Percentiles rank a stretch among this genome's conserved stretches.
These are phyloP conservation scores for Parasteatoda lunata DNA, from an alignment of 2,888 invertebrate species.

Conservation along the genomic window DNA sequence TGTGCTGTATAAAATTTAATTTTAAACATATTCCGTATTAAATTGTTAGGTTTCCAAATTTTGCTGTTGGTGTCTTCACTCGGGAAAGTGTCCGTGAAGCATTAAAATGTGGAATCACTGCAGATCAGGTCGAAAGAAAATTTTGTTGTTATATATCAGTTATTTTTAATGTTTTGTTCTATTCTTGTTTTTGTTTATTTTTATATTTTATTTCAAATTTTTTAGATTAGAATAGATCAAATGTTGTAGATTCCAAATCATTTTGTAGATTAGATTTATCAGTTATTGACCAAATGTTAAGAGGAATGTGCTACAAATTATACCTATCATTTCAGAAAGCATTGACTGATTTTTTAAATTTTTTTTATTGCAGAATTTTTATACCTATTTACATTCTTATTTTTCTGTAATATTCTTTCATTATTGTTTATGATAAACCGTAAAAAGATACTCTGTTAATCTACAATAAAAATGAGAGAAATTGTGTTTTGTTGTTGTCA, in stretches of 20 bases:
- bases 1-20: too few species aligned
- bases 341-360: too few species aligned
- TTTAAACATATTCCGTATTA: too few species aligned
- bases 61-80: slow-evolving; percentile 93
- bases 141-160: neutral
- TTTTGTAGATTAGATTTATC: neutral
- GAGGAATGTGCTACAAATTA: neutral
- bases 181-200: neutral
- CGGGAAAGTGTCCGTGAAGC: slow-evolving; percentile 96
- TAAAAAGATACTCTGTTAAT: too few species aligned
- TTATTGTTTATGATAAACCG: too few species aligned
- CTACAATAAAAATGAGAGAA: too few species aligned
- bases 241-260: neutral
- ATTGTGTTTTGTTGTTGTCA: too few species aligned
- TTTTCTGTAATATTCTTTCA: too few species aligned
- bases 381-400: too few species aligned
- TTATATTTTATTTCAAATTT: neutral
- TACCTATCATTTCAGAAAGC: too few species aligned
- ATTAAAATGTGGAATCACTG: slow-evolving; percentile 94
- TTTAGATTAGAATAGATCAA: neutral
- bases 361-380: too few species aligned
- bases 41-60: slow-evolving; percentile 88
- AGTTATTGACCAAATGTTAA: neutral
- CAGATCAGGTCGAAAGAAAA: slow-evolving; percentile 78
- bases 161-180: neutral